phyloP scores from a whole-genome alignment of 2,888 invertebrate species.

The Leuctra nigra region DNA sequence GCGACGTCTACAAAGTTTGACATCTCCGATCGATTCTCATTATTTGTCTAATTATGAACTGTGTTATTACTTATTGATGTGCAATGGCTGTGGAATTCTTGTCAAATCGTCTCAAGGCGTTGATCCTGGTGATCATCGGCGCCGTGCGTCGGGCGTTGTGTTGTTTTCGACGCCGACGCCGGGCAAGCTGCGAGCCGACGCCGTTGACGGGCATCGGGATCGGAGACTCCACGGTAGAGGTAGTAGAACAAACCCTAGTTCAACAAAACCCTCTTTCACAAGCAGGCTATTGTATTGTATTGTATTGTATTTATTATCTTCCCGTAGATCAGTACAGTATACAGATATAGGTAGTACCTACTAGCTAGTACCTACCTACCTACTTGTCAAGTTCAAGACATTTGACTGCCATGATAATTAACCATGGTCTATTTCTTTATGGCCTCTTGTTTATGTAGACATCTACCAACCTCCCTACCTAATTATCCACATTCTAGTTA shows the following conservation, averaged over 20 bases:
- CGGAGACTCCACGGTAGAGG: not conserved
- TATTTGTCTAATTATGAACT: no score
- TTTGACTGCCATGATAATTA: not conserved
- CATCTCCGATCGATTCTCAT: no score
- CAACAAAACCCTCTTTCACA: not conserved
- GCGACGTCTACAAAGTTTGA: no score
- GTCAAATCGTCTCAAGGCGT: conserved; percentile 47
- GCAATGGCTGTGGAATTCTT: conserved; percentile 44
- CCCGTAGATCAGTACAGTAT: no score
- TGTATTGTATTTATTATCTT: no score
- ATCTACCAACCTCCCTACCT: no score
- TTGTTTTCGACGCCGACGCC: conserved; percentile 49
- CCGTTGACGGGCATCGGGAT: conserved; percentile 51
- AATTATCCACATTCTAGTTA: no score
- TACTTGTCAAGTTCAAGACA: not conserved
- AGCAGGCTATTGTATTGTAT: not conserved
- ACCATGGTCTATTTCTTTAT: no score
- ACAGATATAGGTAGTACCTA: no score
- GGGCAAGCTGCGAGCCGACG: conserved; percentile 48
- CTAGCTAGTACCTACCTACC: no score
- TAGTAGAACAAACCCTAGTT: not conserved
- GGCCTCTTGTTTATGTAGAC: no score
- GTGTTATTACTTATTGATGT: no score
- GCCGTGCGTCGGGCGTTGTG: conserved; percentile 53
- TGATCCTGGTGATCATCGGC: conserved; percentile 48